Evolutionary conservation across 2,113 vertebrate genomes (phyloP).

Genomic region (Halichoerus grypus): DNA sequence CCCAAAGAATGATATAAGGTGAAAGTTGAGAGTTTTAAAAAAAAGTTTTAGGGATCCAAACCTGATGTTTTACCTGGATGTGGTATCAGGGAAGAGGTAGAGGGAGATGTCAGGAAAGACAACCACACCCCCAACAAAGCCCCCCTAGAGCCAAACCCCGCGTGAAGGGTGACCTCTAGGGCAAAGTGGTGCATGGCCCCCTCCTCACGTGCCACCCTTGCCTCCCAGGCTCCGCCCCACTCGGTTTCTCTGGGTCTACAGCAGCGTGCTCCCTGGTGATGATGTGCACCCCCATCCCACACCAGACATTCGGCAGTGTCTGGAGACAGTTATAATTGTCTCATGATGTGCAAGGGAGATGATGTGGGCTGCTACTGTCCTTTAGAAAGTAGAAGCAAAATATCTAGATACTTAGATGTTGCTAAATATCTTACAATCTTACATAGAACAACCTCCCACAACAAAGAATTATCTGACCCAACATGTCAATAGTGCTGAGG

Average conservation of each 20-base stretch:
- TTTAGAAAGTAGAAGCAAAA: not conserved
- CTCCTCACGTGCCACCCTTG: not conserved
- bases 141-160: not conserved
- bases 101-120: not conserved
- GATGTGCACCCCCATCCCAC: not conserved
- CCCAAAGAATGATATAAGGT: not conserved
- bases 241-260: too few species aligned
- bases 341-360: not conserved
- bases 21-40: not conserved
- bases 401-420: not conserved
- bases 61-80: not conserved
- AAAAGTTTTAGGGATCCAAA: not conserved
- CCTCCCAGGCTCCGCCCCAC: not conserved
- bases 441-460: not conserved
- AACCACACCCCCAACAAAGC: fast-evolving
- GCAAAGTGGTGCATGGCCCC: fast-evolving
- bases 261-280: not conserved
- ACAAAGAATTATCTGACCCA: not conserved
- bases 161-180: not conserved
- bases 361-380: not conserved
- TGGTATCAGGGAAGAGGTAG: not conserved
- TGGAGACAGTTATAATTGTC: not conserved
- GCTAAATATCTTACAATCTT: not conserved
- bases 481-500: not conserved
- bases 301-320: not conserved